phyloP scores from a whole-genome alignment of 2,888 invertebrate genomes.

The Aphodius sticticus region DNA sequence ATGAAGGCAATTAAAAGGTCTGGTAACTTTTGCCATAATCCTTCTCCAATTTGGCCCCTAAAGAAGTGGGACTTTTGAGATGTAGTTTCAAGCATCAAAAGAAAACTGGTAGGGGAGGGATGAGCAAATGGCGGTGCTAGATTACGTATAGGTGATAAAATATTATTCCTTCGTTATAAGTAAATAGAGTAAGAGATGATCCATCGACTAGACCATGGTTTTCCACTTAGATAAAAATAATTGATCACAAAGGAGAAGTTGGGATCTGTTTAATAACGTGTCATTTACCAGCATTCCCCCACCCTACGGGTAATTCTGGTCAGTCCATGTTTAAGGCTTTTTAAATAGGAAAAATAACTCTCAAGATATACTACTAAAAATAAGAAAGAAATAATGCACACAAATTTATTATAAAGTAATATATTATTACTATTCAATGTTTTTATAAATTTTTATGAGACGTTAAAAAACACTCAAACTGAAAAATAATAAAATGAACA shows the following conservation, averaged over 20 bases:
- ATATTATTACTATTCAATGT: background rate
- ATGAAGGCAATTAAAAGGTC: too few species aligned
- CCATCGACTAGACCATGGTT: background rate
- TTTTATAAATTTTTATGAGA: constrained; percentile 6
- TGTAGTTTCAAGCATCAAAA: too few species aligned
- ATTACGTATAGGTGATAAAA: background rate
- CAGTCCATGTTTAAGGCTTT: background rate
- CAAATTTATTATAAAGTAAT: background rate
- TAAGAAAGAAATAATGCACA: background rate
- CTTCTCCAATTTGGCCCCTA: too few species aligned
- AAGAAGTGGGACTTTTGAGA: too few species aligned
- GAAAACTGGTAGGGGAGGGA: background rate
- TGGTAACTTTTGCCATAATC: too few species aligned
- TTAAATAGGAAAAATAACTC: background rate
- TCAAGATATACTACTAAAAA: too few species aligned
- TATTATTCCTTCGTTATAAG: background rate
- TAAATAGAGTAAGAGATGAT: background rate
- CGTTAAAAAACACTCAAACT: background rate
- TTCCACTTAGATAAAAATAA: background rate
- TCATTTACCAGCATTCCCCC: background rate
- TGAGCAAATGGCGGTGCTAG: background rate
- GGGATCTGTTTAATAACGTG: background rate
- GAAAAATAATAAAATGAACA: background rate
- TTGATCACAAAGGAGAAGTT: background rate
- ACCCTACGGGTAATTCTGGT: background rate